Evolutionary conservation across 1,140 invertebrate species (phyloP).

Genomic region (Apolygus lucorum): DNA sequence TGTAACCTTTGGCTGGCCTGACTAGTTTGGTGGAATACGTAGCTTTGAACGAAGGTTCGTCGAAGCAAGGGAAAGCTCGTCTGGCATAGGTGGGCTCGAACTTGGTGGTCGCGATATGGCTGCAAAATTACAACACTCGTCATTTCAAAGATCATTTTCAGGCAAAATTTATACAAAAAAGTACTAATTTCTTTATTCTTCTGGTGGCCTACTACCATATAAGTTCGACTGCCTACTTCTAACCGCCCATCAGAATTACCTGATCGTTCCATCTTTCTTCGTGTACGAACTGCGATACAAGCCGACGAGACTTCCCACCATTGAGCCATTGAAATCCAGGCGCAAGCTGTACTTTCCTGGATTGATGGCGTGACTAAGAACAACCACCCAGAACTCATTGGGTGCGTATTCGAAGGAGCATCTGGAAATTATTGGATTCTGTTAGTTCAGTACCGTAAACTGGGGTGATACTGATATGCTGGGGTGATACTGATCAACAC

Average conservation of each 20-base stretch:
- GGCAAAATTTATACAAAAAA: too few relatives aligned
- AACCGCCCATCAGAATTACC: conserved; percentile 21
- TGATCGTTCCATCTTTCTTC: conserved; percentile 14
- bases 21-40: conserved; percentile 70
- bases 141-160: too few relatives aligned
- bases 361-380: conserved; percentile 43
- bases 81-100: conserved; percentile 91
- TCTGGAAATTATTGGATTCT: too few relatives aligned
- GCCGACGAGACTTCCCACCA: conserved; percentile 60
- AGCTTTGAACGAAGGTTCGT: conserved; percentile 90
- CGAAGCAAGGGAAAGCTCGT: conserved; percentile 88
- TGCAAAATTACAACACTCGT: too few relatives aligned
- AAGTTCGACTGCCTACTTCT: too few relatives aligned
- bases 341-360: conserved; percentile 52
- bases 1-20: conserved; percentile 53
- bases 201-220: too few relatives aligned
- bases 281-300: conserved; percentile 69
- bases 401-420: conserved; percentile 43
- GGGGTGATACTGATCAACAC: too few relatives aligned
- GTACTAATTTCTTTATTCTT: too few relatives aligned
- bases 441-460: too few relatives aligned
- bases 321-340: conserved; percentile 57
- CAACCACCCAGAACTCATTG: conserved; percentile 59
- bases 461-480: too few relatives aligned
- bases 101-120: conserved; percentile 77